Conservation (phyloP, 1,140 invertebrate species). For the Cardiocondyla obscurior region DNA sequence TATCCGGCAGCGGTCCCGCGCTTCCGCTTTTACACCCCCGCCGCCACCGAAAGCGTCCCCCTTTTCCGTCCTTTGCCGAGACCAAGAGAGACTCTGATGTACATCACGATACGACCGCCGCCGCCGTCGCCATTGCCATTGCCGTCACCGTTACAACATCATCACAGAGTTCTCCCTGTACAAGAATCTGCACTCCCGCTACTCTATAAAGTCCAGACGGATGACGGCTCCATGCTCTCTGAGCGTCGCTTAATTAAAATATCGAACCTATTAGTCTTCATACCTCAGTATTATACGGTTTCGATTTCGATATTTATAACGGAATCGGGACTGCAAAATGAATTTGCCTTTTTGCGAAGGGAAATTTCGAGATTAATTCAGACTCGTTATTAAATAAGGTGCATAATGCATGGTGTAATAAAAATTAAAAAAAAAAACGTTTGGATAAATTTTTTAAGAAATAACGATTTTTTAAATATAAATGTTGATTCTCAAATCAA, state of each 20-base stretch:
- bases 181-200: not conserved
- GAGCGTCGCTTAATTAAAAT: slow-evolving; percentile 38
- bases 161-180: not conserved
- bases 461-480: not conserved
- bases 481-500: not conserved
- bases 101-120: slow-evolving; percentile 40
- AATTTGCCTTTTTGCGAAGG: not conserved
- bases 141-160: not conserved
- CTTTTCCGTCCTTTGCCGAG: slow-evolving; percentile 14
- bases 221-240: not conserved
- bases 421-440: too few species aligned
- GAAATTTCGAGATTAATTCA: not conserved
- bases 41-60: slow-evolving; percentile 39
- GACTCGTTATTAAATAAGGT: too few species aligned
- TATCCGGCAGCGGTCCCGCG: slow-evolving; percentile 71
- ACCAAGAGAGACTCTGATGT: slow-evolving; percentile 48
- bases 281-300: slow-evolving; percentile 17
- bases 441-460: too few species aligned
- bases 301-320: slow-evolving; percentile 17
- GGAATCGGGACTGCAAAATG: not conserved
- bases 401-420: too few species aligned
- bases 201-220: slow-evolving; percentile 12
- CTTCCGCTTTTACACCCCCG: slow-evolving; percentile 62
- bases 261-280: slow-evolving; percentile 27
- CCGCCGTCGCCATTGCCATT: not conserved